Evolutionary conservation across 2,888 invertebrate species (phyloP).

Genomic region (Punctoribates punctum): DNA sequence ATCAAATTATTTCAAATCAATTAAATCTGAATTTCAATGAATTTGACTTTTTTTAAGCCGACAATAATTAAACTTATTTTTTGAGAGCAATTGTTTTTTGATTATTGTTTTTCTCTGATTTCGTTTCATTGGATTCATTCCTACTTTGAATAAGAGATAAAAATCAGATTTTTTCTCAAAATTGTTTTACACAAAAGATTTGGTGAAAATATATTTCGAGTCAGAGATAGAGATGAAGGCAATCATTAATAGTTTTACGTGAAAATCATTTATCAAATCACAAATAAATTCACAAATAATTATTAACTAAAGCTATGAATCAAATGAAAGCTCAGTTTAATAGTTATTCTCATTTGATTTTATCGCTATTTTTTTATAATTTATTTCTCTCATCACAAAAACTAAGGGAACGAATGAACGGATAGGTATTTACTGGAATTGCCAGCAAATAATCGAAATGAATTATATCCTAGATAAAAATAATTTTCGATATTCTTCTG

Average conservation of each 20-base stretch:
- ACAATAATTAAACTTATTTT: neutral
- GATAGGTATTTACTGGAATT: neutral
- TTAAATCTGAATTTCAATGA: no score
- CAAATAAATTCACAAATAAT: constrained; percentile 16
- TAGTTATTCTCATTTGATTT: constrained; percentile 17
- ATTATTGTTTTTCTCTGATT: neutral
- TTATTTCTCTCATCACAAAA: neutral
- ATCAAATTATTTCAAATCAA: neutral
- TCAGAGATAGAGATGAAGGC: neutral
- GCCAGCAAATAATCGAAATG: neutral
- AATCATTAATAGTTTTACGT: constrained; percentile 20
- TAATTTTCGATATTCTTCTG: neutral
- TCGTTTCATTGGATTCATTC: neutral
- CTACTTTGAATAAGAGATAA: neutral
- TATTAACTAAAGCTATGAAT: constrained; percentile 1
- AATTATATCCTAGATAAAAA: constrained; percentile 8
- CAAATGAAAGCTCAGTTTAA: constrained; percentile 9
- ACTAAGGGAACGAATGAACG: neutral
- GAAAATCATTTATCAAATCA: constrained; percentile 23
- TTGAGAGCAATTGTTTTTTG: constrained; percentile 17
- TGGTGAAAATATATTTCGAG: neutral
- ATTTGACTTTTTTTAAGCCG: no score
- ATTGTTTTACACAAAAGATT: constrained; percentile 11
- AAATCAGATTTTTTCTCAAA: neutral
- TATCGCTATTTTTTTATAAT: constrained; percentile 4